Base-by-base conservation (phyloP, 1,140 invertebrate species). In the Arion vulgaris region DNA sequence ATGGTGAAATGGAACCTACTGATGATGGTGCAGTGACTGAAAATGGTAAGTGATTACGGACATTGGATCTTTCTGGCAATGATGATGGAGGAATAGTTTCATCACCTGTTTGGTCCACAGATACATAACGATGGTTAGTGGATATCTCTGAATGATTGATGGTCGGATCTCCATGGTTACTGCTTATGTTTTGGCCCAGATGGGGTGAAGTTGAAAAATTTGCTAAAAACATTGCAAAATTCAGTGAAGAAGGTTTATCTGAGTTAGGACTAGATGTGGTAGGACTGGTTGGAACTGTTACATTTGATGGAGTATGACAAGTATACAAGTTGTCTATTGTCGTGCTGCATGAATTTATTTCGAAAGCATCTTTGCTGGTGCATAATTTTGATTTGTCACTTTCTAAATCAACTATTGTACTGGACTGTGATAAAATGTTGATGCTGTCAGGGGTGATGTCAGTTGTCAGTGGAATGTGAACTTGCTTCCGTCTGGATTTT, bases 221-320 rank as follows among this genome's bases (percentile, higher is more conserved):
- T 34, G 62, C 28, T 17, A 66, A 66, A 23, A 66, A 66, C 5
- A 7, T 0, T 66, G 62, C 62, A 66, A 66, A 66, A 28, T 66
- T 28, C 62, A 66, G 32, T 13, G 62, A 28, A 11, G 62, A 32
- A 32, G n/a, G 62, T 9, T 66, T 66, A 32, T 32, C 28, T 28
- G 62, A 66, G 62, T 32, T 66, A 15, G 62, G 62, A 66, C 62
- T 66, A 32, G 62, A 66, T 66, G 62, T 66, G n/a, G 62, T 34
- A 11, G 28, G n/a, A 32, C 62, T 66, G 28, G n/a, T 66, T 66
- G 7, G n/a, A 7, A 0, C n/a, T 66, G 62, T 66, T 23, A n/a
- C 62, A 66, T 28, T 17, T 9, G 62, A 28, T 66, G 62, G 62
- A 9, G 62, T 66, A 32, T 32, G 15, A 23, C n/a, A 66, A 5